Conservation (phyloP, 2,797 vertebrate species). For the Eulemur coronatus region DNA sequence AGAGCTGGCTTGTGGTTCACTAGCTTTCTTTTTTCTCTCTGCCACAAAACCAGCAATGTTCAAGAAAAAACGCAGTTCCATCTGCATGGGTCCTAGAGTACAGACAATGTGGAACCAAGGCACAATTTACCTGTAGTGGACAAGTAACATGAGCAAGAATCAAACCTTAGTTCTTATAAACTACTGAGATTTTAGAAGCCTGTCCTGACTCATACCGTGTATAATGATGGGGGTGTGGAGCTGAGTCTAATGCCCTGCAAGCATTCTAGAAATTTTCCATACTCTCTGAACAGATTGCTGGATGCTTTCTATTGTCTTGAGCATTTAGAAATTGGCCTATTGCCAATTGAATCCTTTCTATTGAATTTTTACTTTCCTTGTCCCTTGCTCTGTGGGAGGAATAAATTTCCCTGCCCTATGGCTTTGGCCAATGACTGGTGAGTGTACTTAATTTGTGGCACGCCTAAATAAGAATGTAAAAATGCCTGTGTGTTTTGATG, state of each 20-base stretch:
- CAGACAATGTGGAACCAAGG: background rate
- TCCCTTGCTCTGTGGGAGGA: background rate
- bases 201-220: background rate
- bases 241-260: background rate
- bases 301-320: background rate
- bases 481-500: background rate
- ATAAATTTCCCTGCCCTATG: background rate
- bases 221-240: background rate
- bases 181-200: background rate
- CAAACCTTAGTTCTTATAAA: background rate
- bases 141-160: background rate
- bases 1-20: background rate
- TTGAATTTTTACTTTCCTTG: background rate
- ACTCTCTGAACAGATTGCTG: background rate
- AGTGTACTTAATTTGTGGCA: background rate
- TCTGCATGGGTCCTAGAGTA: background rate
- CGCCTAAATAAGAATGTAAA: background rate
- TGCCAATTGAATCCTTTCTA: background rate
- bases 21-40: background rate
- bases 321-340: background rate
- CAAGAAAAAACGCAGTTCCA: background rate
- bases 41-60: background rate
- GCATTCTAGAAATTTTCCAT: background rate
- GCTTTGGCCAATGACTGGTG: background rate
- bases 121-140: background rate